Evolutionary conservation across 1,140 invertebrate genomes (phyloP).

Genomic region (Apis florea): DNA sequence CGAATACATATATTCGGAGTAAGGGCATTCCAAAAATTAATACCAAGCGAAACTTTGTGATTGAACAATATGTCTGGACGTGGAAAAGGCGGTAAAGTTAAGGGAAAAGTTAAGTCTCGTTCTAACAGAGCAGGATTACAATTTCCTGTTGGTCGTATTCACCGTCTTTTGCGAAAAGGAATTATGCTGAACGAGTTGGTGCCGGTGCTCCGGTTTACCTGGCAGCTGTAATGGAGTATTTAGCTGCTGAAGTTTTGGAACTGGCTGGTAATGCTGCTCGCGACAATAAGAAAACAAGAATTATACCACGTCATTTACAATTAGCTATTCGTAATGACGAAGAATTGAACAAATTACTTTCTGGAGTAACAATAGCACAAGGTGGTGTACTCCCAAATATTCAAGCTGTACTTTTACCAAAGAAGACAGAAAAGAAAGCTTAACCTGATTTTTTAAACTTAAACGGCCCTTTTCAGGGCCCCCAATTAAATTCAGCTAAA

Average conservation of each 20-base stretch:
- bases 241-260: slow-evolving; percentile 78
- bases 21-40: not conserved
- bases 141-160: slow-evolving; percentile 55
- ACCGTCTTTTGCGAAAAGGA: slow-evolving; percentile 44
- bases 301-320: slow-evolving; percentile 48
- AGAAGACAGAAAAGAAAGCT: slow-evolving; percentile 51
- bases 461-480: slow-evolving; percentile 54
- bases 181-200: slow-evolving; percentile 77
- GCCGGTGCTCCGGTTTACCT: slow-evolving; percentile 75
- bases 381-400: slow-evolving; percentile 85
- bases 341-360: slow-evolving; percentile 47
- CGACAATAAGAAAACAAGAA: slow-evolving; percentile 54
- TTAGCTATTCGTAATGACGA: slow-evolving; percentile 49
- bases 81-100: slow-evolving; percentile 52
- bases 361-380: slow-evolving; percentile 83
- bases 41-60: not conserved
- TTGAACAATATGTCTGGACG: slow-evolving; percentile 42
- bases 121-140: slow-evolving; percentile 45
- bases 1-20: not conserved
- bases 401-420: slow-evolving; percentile 48
- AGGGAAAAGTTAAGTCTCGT: slow-evolving; percentile 50
- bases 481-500: slow-evolving; percentile 3
- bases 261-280: slow-evolving; percentile 45
- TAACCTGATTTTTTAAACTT: slow-evolving; percentile 16
- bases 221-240: slow-evolving; percentile 78